A percentile compares a stretch with the other conserved stretches of the same genome.
These are phyloP conservation scores for Drosophila nigrodunni DNA, from an alignment of 1,140 invertebrate genomes.

Conservation along the genomic window DNA sequence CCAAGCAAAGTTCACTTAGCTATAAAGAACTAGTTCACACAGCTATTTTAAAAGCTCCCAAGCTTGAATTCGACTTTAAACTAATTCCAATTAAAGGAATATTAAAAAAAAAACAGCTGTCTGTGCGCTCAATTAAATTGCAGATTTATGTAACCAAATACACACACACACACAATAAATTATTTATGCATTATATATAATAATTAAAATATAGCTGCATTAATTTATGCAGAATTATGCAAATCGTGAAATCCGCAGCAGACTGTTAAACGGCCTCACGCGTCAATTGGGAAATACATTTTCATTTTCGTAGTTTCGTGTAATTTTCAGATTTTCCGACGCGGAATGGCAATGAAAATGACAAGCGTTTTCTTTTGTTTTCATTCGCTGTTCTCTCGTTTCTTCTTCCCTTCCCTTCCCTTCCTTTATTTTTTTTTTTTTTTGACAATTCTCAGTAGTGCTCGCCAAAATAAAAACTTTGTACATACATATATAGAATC, in stretches of 20 bases:
- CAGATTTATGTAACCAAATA: slow-evolving; percentile 48
- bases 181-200: slow-evolving; percentile 2
- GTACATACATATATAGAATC: slow-evolving; percentile 26
- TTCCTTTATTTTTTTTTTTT: too few species aligned
- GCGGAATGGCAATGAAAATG: slow-evolving; percentile 63
- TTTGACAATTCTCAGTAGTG: slow-evolving; percentile 40
- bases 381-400: slow-evolving; percentile 17
- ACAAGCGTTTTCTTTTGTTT: slow-evolving; percentile 64
- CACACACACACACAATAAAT: neutral
- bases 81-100: slow-evolving; percentile 5
- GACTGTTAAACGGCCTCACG: slow-evolving; percentile 75
- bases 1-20: neutral
- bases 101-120: slow-evolving; percentile 16
- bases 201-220: slow-evolving; percentile 32
- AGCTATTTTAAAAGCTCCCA: neutral
- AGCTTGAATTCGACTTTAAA: slow-evolving; percentile 9
- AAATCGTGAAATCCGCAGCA: slow-evolving; percentile 54
- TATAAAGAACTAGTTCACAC: neutral
- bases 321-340: slow-evolving; percentile 28
- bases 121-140: slow-evolving; percentile 41
- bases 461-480: slow-evolving; percentile 39
- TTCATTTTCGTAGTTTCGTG: slow-evolving; percentile 39
- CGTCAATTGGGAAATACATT: slow-evolving; percentile 63
- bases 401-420: slow-evolving; percentile 8
- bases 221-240: slow-evolving; percentile 63